Conservation (phyloP, 1,140 invertebrate species). For the Bradysia coprophila region DNA sequence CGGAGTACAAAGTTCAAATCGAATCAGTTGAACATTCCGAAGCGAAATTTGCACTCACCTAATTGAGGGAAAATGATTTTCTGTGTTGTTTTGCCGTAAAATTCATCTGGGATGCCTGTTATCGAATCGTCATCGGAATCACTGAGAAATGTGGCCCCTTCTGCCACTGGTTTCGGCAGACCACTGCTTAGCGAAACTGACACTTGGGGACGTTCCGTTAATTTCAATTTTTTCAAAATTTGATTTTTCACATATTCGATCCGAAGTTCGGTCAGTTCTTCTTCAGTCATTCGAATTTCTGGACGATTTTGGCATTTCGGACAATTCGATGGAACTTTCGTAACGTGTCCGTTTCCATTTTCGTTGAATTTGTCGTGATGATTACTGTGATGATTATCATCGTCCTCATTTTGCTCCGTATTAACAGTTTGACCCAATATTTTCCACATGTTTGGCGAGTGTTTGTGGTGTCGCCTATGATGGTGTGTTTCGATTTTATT, state of each 20-base stretch:
- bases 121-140: slow-evolving; percentile 23
- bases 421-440: not conserved
- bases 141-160: slow-evolving; percentile 27
- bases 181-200: slow-evolving; percentile 33
- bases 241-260: slow-evolving; percentile 66
- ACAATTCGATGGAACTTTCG: slow-evolving; percentile 7
- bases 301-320: slow-evolving; percentile 18
- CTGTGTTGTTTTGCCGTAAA: slow-evolving; percentile 60
- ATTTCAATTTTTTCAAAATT: slow-evolving; percentile 53
- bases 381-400: not conserved
- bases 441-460: not conserved
- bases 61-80: slow-evolving; percentile 56
- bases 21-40: no score
- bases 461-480: not conserved
- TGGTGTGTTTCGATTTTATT: not conserved
- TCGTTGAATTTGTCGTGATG: not conserved
- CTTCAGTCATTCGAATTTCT: slow-evolving; percentile 22
- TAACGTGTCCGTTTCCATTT: not conserved
- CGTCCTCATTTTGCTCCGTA: not conserved
- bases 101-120: slow-evolving; percentile 42
- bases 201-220: slow-evolving; percentile 48
- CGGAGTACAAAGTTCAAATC: no score
- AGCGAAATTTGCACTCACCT: no score
- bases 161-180: slow-evolving; percentile 46
- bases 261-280: slow-evolving; percentile 33